Base-by-base conservation (phyloP, 2,113 vertebrate genomes). In the Crypturellus undulatus region DNA sequence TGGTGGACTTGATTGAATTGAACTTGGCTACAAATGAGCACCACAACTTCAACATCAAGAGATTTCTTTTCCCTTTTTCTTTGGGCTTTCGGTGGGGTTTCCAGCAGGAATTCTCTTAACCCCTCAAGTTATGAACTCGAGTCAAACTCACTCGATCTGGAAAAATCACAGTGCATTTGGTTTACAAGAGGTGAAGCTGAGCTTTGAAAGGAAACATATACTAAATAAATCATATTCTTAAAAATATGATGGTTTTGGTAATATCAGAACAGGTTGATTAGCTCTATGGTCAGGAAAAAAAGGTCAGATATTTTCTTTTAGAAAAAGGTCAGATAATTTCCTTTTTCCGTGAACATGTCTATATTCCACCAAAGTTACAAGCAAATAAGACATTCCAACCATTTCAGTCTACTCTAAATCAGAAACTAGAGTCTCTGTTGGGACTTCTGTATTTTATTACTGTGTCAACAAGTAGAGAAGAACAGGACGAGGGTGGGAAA, bases 401-500 rank as follows among this genome's bases (percentile, higher is more conserved):
- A 26, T 58, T 92, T 79, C 59, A 67, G 15, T 90, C 63, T 36
- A 16, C n/a, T 79, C 43, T 38, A 32, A 72, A 70, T 72, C 54
- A 87, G 62, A 51, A 86, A 42, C 28, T 26, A 38, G 15, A 7
- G 43, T 22, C 59, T 76, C 84, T 79, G 17, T 15, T 43, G 89
- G 40, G 36, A 45, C n/a, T 56, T 58, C 52, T 49, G 54, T 72
- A 15, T 87, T 91, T 92, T 59, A 82, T 79, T 87, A 47, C 34
- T 62, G 54, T 85, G 79, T 87, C 75, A 89, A 91, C 92, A 85
- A 94, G 85, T n/a, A 94, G 64, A 80, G 56, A 58, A 49, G 51
- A 75, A 72, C 51, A 79, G 68, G 28, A 58, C 58, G 7, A 36
- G 65, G 59, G 62, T 8, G 63, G 84, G 71, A 72, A 70, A 25